These are phyloP conservation scores for Cotesia vestalis DNA, from an alignment of 1,140 invertebrate genomes.

Conservation along the genomic window DNA sequence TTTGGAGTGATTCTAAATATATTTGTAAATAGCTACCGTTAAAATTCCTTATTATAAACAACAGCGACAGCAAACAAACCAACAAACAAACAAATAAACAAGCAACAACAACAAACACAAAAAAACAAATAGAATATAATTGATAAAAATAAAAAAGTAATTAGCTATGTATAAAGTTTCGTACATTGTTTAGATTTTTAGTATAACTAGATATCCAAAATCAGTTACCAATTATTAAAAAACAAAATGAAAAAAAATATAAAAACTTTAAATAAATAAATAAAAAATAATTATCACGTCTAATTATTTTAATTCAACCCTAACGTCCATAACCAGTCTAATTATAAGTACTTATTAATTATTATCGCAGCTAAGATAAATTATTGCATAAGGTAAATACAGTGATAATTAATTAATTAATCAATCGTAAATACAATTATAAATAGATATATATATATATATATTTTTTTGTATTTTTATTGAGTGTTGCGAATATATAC, in stretches of 20 bases:
- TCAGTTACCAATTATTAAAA: slow-evolving; percentile 59
- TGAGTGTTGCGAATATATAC: slow-evolving; percentile 65
- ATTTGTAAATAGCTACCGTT: slow-evolving; percentile 52
- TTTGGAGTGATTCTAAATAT: slow-evolving; percentile 31
- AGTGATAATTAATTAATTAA: not conserved
- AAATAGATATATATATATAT: slow-evolving; percentile 11
- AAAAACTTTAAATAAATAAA: slow-evolving; percentile 40
- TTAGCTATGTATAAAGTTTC: slow-evolving; percentile 60
- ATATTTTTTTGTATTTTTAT: slow-evolving; percentile 55
- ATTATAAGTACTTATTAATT: too few relatives aligned
- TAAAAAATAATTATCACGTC: not conserved
- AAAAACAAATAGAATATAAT: slow-evolving; percentile 8
- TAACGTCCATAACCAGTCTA: too few relatives aligned
- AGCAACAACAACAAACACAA: too few relatives aligned
- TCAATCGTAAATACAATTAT: slow-evolving; percentile 11
- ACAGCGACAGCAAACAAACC: too few relatives aligned
- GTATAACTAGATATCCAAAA: slow-evolving; percentile 54
- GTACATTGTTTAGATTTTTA: slow-evolving; percentile 60
- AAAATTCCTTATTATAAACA: slow-evolving; percentile 40
- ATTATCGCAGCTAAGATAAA: not conserved
- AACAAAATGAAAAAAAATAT: slow-evolving; percentile 55
- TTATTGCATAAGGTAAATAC: not conserved
- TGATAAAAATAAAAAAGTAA: slow-evolving; percentile 38
- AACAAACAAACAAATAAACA: slow-evolving; percentile 28
- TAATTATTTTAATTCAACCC: too few relatives aligned